phyloP scores from a whole-genome alignment of 92 coral and sea anemone species.

The Phenganax stokvisi region DNA sequence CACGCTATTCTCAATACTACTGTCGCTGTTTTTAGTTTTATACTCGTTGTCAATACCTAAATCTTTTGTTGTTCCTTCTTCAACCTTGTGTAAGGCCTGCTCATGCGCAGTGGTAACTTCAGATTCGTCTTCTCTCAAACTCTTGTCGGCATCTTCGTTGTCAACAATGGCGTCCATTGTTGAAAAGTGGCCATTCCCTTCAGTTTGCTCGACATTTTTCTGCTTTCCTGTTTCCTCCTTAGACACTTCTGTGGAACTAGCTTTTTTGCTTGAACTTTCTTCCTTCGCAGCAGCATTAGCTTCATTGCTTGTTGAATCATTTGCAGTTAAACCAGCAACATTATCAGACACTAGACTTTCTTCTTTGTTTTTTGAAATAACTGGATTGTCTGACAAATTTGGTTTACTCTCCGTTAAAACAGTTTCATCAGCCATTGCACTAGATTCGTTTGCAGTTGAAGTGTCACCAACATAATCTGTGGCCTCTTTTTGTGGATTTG shows the following conservation, averaged over 20 bases:
- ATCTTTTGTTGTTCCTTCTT: not conserved
- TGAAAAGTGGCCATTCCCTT: not conserved
- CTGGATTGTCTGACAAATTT: not conserved
- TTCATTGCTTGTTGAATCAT: not conserved
- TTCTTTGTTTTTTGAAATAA: not conserved
- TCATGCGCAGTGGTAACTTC: not conserved
- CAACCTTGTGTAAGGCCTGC: not conserved
- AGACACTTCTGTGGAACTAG: not conserved
- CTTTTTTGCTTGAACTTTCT: not conserved
- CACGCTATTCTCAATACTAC: no score
- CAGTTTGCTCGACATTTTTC: slow-evolving; percentile 1
- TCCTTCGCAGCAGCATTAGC: not conserved
- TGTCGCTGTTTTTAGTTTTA: no score
- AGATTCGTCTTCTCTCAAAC: not conserved
- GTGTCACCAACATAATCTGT: not conserved
- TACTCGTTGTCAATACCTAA: not conserved
- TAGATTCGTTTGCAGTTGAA: not conserved
- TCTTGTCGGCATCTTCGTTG: not conserved
- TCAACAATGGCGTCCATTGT: not conserved
- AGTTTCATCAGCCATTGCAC: not conserved
- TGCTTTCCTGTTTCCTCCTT: not conserved
- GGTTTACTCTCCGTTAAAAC: not conserved
- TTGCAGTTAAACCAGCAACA: no score
- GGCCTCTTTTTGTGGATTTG: not conserved
- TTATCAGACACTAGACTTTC: not conserved